Base-by-base conservation (phyloP, 1,140 invertebrate species). In the Nebria ingens region DNA sequence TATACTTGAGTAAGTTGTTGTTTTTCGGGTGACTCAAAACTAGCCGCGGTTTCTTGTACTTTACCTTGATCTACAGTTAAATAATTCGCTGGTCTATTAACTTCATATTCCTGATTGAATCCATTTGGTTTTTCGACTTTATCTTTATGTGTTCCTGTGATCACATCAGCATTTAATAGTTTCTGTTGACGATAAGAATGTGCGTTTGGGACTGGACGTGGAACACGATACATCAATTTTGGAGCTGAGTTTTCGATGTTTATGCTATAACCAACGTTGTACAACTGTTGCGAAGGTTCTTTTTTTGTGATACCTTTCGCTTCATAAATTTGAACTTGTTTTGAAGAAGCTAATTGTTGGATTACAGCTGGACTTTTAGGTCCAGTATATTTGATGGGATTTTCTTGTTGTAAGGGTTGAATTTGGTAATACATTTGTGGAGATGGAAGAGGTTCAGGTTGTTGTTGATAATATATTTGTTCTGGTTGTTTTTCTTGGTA, bases 191-290 rank as follows among this genome's bases (percentile, higher is more conserved):
- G 9, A 17, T 45, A 45, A 3, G 40, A 12, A 45, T 45, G 40
- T 12, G 40, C 57, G 17, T 13, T 45, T 21, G 34, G 3, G 6
- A 19, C 17, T n/a, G 58, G 51, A 20, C 51, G 50, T 21, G 19
- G 50, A 13, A 45, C 20, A 9, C 17, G 51, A 23, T 56, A 38
- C 29, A 19, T 19, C 29, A 25, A 25, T 23, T 58, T 58, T 40
- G 22, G 45, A 56, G 55, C 57, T 20, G 53, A 49, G 21, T 59
- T 56, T 19, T 34, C 58, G 38, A 65, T 62, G 20, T 58, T 63
- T 1, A 65, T 58, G 29, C 62, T 65, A 42, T 65, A 65, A 21
- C 63, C 63, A 21, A 65, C 63, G 51, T 65, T 65, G 50, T 63
- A 65, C 12, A 58, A 56, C 53, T 65, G 63, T n/a, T 17, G 38